Conservation (phyloP, 2,888 invertebrate genomes). For the Tineola bisselliella region DNA sequence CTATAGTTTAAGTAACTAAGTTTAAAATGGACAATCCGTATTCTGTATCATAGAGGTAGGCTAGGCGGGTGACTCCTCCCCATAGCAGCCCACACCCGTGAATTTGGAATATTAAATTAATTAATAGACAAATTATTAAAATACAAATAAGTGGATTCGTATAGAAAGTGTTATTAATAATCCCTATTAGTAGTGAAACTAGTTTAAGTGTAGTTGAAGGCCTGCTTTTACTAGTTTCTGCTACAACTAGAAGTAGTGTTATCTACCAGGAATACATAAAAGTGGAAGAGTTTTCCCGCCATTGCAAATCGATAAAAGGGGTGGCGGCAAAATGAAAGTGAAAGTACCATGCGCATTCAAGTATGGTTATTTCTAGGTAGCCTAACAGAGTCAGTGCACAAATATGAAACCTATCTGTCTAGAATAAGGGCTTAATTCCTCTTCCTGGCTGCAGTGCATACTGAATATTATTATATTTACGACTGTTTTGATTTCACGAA, state of each 20-base stretch:
- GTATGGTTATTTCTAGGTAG: neutral
- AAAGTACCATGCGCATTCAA: slow-evolving; percentile 10
- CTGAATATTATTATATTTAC: neutral
- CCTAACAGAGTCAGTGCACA: neutral
- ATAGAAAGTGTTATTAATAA: no score
- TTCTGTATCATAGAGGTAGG: neutral
- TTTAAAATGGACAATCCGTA: slow-evolving; percentile 1
- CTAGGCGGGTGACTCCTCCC: no score
- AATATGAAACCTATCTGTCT: neutral
- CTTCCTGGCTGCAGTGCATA: neutral
- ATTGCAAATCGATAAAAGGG: slow-evolving; percentile 3
- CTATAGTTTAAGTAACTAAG: slow-evolving; percentile 19
- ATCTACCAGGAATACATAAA: neutral
- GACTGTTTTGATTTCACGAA: neutral
- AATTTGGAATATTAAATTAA: no score
- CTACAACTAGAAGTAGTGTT: neutral
- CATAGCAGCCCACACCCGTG: no score
- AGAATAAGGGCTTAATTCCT: neutral
- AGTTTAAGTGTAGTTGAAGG: neutral
- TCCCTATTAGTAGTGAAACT: neutral
- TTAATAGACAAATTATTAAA: no score
- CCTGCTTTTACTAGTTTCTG: neutral
- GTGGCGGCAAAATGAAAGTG: slow-evolving; percentile 3
- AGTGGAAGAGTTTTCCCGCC: neutral
- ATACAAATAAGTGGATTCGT: no score